A percentile compares a stretch with the other conserved stretches of the same genome.
Evolutionary conservation across 2,797 vertebrate species (phyloP).

Genomic region (Lacerta viridis): DNA sequence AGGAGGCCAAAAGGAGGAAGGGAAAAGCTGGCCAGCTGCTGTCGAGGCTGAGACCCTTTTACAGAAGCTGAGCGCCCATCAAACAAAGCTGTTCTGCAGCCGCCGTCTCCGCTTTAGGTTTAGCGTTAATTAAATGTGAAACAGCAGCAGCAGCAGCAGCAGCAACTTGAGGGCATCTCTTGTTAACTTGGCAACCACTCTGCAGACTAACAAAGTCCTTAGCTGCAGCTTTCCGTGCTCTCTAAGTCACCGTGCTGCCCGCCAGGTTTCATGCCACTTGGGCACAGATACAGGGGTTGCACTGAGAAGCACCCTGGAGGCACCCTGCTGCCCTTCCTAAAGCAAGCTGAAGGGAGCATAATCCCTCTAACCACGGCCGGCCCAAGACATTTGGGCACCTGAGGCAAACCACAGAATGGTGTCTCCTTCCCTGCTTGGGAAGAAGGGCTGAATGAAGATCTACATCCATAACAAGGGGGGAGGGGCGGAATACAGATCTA

Average conservation of each 20-base stretch:
- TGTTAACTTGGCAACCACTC: constrained; percentile 38
- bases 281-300: neutral
- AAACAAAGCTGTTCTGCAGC: neutral
- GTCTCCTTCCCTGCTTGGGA: no score
- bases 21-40: neutral
- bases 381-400: no score
- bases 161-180: constrained; percentile 23
- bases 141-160: neutral
- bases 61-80: neutral
- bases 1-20: neutral
- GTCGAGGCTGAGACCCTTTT: no score
- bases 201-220: constrained; percentile 1
- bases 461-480: no score
- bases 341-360: neutral
- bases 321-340: neutral
- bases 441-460: no score
- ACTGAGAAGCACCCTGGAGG: neutral
- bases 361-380: neutral
- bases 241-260: constrained; percentile 9
- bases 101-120: neutral
- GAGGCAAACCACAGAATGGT: no score
- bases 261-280: neutral
- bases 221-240: neutral
- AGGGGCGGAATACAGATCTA: no score
- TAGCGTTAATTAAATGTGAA: constrained; percentile 18